Percentiles rank a stretch among this genome's conserved stretches.
Conservation (phyloP, 1,140 invertebrate genomes). For the Thalassaphorura encarpata region DNA sequence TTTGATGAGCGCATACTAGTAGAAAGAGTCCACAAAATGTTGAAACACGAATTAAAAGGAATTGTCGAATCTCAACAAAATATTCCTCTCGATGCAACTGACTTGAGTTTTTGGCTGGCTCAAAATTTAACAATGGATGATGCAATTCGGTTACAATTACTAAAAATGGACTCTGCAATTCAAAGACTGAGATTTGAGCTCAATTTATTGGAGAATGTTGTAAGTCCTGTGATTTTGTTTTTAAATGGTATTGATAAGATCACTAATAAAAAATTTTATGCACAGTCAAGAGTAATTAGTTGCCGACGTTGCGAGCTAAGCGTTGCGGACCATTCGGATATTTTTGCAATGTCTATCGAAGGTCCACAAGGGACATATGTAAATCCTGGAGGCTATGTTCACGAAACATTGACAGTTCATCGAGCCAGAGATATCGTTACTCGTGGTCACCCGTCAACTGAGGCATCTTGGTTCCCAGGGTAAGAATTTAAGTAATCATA, state of each 20-base stretch:
- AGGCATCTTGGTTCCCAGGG: conserved; percentile 79
- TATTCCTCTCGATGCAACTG: conserved; percentile 52
- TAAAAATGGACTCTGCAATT: conserved; percentile 54
- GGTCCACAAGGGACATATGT: conserved; percentile 71
- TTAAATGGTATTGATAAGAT: conserved; percentile 1
- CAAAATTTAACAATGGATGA: conserved; percentile 58
- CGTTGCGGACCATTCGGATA: conserved; percentile 55
- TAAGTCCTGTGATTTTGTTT: conserved; percentile 35
- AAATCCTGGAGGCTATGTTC: conserved; percentile 65
- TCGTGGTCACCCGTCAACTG: conserved; percentile 47
- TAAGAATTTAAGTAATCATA: too few relatives aligned
- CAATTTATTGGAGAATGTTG: conserved; percentile 46
- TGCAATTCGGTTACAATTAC: conserved; percentile 44
- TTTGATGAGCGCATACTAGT: conserved; percentile 52
- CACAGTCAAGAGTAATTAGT: conserved; percentile 50
- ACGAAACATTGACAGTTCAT: conserved; percentile 68
- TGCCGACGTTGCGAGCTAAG: conserved; percentile 51
- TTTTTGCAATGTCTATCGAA: conserved; percentile 71
- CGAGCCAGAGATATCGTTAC: conserved; percentile 51
- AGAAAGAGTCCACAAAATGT: conserved; percentile 39
- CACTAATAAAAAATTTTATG: not conserved
- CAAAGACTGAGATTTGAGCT: conserved; percentile 56
- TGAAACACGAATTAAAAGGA: conserved; percentile 38
- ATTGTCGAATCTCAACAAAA: conserved; percentile 32
- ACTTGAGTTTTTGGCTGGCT: conserved; percentile 68